Conservation (phyloP, 2,888 invertebrate species). For the Loripinus fragilis region DNA sequence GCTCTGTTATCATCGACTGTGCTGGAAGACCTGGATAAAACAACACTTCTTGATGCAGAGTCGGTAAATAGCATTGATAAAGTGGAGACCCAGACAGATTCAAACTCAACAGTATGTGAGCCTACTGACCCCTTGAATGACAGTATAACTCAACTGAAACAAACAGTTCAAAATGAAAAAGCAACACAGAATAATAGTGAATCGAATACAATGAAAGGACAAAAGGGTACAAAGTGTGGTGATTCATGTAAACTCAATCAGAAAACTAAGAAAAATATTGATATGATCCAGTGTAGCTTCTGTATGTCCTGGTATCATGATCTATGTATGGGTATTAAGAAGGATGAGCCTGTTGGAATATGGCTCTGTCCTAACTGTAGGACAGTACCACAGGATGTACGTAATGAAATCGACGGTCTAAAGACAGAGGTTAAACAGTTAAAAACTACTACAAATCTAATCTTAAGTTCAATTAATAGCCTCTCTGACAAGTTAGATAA, state of each 20-base stretch:
- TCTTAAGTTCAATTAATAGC: neutral
- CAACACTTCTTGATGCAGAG: neutral
- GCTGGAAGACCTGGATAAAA: neutral
- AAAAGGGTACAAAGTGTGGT: neutral
- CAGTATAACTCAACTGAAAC: neutral
- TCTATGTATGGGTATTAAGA: neutral
- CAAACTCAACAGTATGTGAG: too few relatives aligned
- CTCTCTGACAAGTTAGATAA: neutral
- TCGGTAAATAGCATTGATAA: neutral
- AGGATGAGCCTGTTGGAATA: constrained; percentile 3
- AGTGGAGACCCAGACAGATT: too few relatives aligned
- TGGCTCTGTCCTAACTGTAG: neutral
- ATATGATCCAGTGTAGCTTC: neutral
- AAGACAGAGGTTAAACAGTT: neutral
- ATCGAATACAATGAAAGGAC: too few relatives aligned
- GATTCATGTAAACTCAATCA: neutral
- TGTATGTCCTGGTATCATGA: neutral
- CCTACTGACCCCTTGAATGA: neutral
- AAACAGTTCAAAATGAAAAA: neutral
- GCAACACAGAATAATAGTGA: neutral
- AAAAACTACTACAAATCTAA: neutral
- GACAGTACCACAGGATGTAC: neutral
- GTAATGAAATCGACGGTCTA: neutral
- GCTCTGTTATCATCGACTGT: neutral
- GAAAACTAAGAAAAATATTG: neutral